Evolutionary conservation across 2,797 vertebrate species (phyloP), one percentile per base, ranked within the genome.

Genomic region (Paedocypris micromegethes): DNA sequence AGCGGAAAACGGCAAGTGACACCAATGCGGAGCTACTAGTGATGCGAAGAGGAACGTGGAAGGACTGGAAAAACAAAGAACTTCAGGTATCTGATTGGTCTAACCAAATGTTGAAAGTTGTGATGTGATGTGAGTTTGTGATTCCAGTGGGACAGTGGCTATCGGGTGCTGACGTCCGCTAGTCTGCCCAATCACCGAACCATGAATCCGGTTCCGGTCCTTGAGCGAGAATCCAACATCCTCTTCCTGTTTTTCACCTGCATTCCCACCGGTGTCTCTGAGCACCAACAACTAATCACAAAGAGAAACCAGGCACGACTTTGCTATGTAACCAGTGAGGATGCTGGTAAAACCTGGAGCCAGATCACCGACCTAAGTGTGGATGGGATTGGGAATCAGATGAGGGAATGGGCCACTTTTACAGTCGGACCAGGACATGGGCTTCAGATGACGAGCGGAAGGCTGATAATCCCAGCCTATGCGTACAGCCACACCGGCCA

Each of bases 401-500:
- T 88, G 23, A 42, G 68, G 3, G 69, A 9, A 0, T 84, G 88
- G 86, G 86, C 86, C 70, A 89, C 90, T 0, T 89, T 93, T 43
- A 89, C 88, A 0, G 88, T 92, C 43, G 91, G 92, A 0, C 91
- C 91, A 0, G 91, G 91, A 3, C 91, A 93, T 0, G 92, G 91
- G 0, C 4, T 92, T 2, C 90, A 90, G 68, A 66, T 85, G 57
- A 3, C 50, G 0, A 80, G 73, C 0, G 90, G 88, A 1, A 84
- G 84, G 38, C 68, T 93, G 64, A 72, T 91, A 0, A 76, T 91
- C 40, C 91, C 90, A 0, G 79, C 87, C 0, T 89, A 92, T 3
- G 6, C 82, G 5, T 70, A 72, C 63, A 48, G 43, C 7, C 54
- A 64, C 51, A 64, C 62, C 6, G 43, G 23, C 5, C 39, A 39